phyloP scores from a whole-genome alignment of 2,888 invertebrate genomes.

The Andrena chrysosceles region DNA sequence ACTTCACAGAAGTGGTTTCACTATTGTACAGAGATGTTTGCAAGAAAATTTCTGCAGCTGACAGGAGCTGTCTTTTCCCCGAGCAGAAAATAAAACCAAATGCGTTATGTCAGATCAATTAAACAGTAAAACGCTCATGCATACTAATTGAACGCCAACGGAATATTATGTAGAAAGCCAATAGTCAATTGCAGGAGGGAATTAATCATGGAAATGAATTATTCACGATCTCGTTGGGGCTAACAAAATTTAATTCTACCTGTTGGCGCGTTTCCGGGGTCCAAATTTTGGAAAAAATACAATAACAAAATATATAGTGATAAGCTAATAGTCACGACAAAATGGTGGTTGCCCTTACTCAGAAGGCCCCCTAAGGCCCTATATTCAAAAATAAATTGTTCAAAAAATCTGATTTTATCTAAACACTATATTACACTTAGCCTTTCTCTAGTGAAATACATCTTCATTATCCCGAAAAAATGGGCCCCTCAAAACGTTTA shows the following conservation, averaged over 20 bases:
- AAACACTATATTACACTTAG: too few relatives aligned
- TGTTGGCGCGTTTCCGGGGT: neutral
- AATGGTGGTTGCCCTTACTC: neutral
- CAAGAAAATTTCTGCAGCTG: too few relatives aligned
- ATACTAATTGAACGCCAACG: constrained; percentile 6
- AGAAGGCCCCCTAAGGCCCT: too few relatives aligned
- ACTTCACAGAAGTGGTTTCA: too few relatives aligned
- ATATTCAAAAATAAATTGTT: too few relatives aligned
- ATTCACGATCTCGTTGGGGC: constrained; percentile 3
- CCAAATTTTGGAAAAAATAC: neutral
- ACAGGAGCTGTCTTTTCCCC: too few relatives aligned
- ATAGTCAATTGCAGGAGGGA: constrained; percentile 12
- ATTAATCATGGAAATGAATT: constrained; percentile 36
- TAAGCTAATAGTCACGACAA: constrained; percentile 5
- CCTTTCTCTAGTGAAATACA: too few relatives aligned
- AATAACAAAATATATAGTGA: neutral
- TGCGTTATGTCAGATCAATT: neutral
- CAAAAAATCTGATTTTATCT: neutral
- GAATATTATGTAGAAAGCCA: neutral
- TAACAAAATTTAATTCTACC: neutral
- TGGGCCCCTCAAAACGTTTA: too few relatives aligned
- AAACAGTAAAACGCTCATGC: neutral
- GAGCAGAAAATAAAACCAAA: neutral
- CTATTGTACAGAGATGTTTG: too few relatives aligned
- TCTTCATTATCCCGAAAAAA: too few relatives aligned